phyloP scores from a whole-genome alignment of 1,140 invertebrate species.

The Scaptomyza montana region DNA sequence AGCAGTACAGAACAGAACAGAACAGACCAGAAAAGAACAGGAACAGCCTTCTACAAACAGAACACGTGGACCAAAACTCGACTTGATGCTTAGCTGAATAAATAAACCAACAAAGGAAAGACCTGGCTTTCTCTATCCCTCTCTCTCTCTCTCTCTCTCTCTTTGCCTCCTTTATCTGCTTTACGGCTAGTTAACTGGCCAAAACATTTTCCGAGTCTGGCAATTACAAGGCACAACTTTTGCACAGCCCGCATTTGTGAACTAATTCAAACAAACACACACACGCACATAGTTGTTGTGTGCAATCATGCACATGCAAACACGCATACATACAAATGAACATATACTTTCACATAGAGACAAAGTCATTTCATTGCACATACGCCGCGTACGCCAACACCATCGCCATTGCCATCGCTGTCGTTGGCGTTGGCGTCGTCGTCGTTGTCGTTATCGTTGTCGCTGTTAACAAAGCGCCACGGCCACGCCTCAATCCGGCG shows the following conservation, averaged over 20 bases:
- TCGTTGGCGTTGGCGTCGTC: background rate
- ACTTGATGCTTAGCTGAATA: conserved; percentile 30
- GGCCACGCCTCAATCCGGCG: conserved; percentile 8
- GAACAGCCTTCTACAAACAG: background rate
- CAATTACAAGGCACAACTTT: conserved; percentile 44
- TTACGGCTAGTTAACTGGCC: conserved; percentile 20
- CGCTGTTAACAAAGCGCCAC: conserved; percentile 15
- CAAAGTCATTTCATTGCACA: conserved; percentile 34
- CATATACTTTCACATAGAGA: background rate
- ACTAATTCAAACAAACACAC: conserved; percentile 28
- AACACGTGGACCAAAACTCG: conserved; percentile 2
- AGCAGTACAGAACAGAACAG: background rate
- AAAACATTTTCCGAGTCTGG: conserved; percentile 24
- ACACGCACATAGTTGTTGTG: background rate
- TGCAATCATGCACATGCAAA: conserved; percentile 3
- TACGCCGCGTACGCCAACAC: conserved; percentile 27
- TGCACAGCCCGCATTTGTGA: conserved; percentile 26
- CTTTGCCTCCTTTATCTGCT: background rate
- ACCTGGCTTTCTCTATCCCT: background rate
- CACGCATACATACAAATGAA: background rate
- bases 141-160: no score
- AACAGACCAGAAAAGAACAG: background rate
- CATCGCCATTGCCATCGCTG: no score
- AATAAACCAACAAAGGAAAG: conserved; percentile 28
- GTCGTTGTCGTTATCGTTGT: background rate